Evolutionary conservation across 2,888 invertebrate species (phyloP).

Genomic region (Limnephilus auricula): DNA sequence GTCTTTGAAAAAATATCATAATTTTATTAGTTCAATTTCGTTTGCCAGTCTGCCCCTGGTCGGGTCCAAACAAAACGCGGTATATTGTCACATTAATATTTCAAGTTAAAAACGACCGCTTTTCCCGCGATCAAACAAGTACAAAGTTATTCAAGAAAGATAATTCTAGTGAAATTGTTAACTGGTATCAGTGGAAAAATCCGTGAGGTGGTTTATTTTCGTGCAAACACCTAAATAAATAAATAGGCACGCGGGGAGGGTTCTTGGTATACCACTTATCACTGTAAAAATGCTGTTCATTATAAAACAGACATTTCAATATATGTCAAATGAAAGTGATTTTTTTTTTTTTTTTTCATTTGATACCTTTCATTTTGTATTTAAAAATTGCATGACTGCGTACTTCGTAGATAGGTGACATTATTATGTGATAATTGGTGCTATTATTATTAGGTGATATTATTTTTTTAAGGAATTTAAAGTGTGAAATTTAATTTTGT

Average conservation of each 20-base stretch:
- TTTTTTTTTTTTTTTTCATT: no score
- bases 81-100: conserved; percentile 25
- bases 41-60: neutral
- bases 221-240: neutral
- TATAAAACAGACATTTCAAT: neutral
- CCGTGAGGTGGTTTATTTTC: neutral
- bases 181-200: neutral
- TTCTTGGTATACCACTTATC: neutral
- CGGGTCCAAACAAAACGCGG: neutral
- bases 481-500: no score
- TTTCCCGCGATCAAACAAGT: conserved; percentile 12
- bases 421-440: no score
- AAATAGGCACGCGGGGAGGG: neutral
- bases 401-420: no score
- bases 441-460: no score
- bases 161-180: neutral
- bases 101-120: conserved; percentile 39
- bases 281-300: neutral
- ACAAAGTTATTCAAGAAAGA: neutral
- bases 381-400: no score
- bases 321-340: no score
- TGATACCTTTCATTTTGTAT: no score
- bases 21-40: neutral
- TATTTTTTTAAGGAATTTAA: no score
- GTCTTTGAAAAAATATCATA: no score